Percentiles rank a stretch among this genome's conserved stretches.
Evolutionary conservation across 2,113 vertebrate genomes (phyloP).

Genomic region (Gnathonemus longibarbis): DNA sequence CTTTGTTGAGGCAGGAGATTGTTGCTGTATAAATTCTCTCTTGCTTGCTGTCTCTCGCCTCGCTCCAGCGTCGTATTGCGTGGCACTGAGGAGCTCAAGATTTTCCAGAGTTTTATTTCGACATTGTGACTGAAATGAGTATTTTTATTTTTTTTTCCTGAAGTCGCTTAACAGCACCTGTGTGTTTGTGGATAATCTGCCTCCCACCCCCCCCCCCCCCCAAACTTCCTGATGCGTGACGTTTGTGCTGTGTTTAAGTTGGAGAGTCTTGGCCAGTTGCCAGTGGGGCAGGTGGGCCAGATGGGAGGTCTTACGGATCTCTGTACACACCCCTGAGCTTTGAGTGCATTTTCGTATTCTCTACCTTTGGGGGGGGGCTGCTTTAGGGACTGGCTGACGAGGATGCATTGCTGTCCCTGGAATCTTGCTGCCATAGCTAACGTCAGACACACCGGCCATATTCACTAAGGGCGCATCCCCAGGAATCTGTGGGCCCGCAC

Average conservation of each 20-base stretch:
- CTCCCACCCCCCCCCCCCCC: too few species aligned
- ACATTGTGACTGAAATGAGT: background rate
- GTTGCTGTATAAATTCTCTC: constrained; percentile 7
- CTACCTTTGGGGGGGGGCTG: background rate
- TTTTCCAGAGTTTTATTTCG: background rate
- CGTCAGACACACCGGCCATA: background rate
- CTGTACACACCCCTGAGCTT: background rate
- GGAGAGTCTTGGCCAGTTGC: background rate
- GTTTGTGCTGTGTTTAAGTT: background rate
- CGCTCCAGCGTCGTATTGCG: background rate
- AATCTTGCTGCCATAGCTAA: background rate
- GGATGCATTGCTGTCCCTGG: background rate
- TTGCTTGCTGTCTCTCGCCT: constrained; percentile 31
- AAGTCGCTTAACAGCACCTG: background rate
- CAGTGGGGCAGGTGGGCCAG: background rate
- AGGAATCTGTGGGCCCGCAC: background rate
- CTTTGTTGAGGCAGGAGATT: constrained; percentile 17
- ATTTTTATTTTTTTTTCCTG: background rate
- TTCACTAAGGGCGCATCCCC: background rate
- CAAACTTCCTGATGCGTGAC: background rate
- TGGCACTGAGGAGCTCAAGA: background rate
- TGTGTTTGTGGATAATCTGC: background rate
- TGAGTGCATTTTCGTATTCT: background rate
- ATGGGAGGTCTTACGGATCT: background rate
- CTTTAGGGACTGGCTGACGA: background rate